These are phyloP conservation scores for Danio choprae DNA, from an alignment of 2,797 vertebrate species.

Conservation along the genomic window DNA sequence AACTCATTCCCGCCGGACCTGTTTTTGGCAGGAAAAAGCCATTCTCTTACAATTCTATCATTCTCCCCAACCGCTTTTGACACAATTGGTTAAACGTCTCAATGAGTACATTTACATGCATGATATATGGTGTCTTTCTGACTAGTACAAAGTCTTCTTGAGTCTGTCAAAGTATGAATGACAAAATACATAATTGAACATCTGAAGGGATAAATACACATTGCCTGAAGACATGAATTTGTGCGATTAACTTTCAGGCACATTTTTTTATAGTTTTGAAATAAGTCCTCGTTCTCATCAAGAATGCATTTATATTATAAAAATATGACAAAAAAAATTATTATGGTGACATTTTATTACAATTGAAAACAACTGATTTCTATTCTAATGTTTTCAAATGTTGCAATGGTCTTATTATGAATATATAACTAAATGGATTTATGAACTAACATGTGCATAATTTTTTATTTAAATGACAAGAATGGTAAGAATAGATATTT, in stretches of 20 bases:
- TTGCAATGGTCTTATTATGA: no score
- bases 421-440: no score
- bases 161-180: background rate
- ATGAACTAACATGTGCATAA: no score
- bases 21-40: background rate
- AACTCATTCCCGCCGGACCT: background rate
- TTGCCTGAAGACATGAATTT: background rate
- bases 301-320: background rate
- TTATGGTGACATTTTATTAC: background rate
- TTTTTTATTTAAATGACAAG: no score
- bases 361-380: background rate
- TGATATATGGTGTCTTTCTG: background rate
- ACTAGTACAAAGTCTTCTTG: background rate
- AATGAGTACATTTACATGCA: background rate
- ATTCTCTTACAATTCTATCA: background rate
- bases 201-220: background rate
- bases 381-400: background rate
- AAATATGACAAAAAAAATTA: background rate
- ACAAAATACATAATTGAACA: background rate
- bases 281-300: background rate
- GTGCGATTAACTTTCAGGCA: background rate
- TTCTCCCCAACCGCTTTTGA: background rate
- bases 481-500: no score
- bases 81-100: conserved; percentile 1
- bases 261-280: background rate